Conservation (phyloP, 2,888 invertebrate genomes). For the Coecobrya sp. region DNA sequence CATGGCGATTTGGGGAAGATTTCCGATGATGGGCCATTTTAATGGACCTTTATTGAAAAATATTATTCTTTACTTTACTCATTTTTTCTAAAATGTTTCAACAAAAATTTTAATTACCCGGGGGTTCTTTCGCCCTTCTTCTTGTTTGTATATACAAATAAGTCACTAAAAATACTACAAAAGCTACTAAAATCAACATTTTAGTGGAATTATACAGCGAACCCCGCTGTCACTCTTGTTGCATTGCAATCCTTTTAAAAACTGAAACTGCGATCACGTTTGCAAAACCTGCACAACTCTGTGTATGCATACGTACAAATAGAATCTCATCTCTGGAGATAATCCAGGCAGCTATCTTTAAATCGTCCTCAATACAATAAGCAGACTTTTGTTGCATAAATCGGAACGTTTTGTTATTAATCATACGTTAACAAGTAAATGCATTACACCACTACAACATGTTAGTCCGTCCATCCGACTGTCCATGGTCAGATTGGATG, state of each 20-base stretch:
- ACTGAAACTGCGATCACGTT: neutral
- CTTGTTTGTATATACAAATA: slow-evolving; percentile 54
- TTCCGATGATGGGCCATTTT: slow-evolving; percentile 81
- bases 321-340: too few relatives aligned
- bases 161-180: slow-evolving; percentile 54
- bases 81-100: neutral
- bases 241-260: neutral
- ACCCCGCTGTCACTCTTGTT: neutral
- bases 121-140: slow-evolving; percentile 72
- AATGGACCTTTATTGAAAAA: slow-evolving; percentile 74
- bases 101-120: slow-evolving; percentile 63
- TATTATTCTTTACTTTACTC: neutral
- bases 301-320: too few relatives aligned
- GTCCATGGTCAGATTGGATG: neutral
- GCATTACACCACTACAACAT: too few relatives aligned
- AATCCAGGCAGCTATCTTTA: too few relatives aligned
- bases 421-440: too few relatives aligned
- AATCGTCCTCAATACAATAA: too few relatives aligned
- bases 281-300: neutral
- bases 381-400: too few relatives aligned
- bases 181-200: slow-evolving; percentile 61
- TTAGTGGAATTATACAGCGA: neutral
- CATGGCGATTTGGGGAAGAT: slow-evolving; percentile 82
- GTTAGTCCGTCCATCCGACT: neutral
- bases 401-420: too few relatives aligned